Evolutionary conservation across 2,888 invertebrate species (phyloP).

Genomic region (Sesia bembeciformis): DNA sequence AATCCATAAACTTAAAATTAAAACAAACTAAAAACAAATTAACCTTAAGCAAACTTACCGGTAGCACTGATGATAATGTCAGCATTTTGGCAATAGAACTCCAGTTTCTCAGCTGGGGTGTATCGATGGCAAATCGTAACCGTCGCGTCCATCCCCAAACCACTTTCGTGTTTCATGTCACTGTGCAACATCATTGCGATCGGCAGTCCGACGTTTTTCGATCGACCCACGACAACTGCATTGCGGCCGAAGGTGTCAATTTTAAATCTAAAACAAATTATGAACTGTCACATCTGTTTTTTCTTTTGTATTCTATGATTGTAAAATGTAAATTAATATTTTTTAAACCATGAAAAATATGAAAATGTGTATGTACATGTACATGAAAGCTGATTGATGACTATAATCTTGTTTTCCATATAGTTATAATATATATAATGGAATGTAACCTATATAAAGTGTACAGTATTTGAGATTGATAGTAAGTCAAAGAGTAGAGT

Average conservation of each 20-base stretch:
- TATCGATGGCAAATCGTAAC: slow-evolving; percentile 92
- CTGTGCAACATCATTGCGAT: slow-evolving; percentile 89
- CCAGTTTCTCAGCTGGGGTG: slow-evolving; percentile 86
- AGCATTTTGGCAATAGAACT: slow-evolving; percentile 79
- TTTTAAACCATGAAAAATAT: no score
- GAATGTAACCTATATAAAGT: no score
- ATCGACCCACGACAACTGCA: slow-evolving; percentile 91
- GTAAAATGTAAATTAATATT: no score
- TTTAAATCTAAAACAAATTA: slow-evolving; percentile 45
- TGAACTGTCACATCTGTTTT: background rate
- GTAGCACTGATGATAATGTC: slow-evolving; percentile 87
- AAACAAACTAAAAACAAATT: background rate
- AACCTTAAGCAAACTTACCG: slow-evolving; percentile 45
- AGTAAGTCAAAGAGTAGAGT: no score
- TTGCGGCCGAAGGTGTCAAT: slow-evolving; percentile 89
- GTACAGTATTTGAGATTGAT: no score
- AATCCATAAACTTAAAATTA: no score
- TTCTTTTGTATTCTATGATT: no score
- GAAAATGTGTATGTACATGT: no score
- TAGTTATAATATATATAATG: no score
- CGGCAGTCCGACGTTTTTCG: slow-evolving; percentile 94
- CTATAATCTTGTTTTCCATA: no score
- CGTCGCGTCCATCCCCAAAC: slow-evolving; percentile 86
- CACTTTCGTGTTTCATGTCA: slow-evolving; percentile 79
- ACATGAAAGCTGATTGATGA: no score